Percentiles rank a stretch among this genome's conserved stretches.
Conservation (phyloP, 1,140 invertebrate genomes). For the Panulirus ornatus region DNA sequence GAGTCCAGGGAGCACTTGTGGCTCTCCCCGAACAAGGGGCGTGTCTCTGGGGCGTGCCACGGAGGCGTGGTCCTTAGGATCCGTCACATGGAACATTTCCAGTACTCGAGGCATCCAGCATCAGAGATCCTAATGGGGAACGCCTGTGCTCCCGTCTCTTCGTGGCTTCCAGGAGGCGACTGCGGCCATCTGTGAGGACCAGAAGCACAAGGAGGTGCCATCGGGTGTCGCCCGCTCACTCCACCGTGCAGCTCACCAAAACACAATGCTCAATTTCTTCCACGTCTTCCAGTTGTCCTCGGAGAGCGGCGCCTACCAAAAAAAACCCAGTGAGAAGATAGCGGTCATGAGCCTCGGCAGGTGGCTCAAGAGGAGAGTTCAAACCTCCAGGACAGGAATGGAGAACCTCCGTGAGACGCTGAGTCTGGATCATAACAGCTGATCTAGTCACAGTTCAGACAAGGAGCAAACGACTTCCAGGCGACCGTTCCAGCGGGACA, state of each 20-base stretch:
- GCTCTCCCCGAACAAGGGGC: no score
- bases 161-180: no score
- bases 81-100: background rate
- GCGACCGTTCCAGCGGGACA: background rate
- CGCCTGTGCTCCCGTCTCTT: background rate
- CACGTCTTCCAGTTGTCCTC: constrained; percentile 15
- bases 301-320: background rate
- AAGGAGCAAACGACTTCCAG: background rate
- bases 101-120: background rate
- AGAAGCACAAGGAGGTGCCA: background rate
- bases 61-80: constrained; percentile 1
- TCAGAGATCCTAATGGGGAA: background rate
- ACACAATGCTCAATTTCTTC: constrained; percentile 56
- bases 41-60: background rate
- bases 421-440: constrained; percentile 57
- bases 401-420: constrained; percentile 6
- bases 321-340: constrained; percentile 28
- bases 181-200: background rate
- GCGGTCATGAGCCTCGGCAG: constrained; percentile 31
- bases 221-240: background rate
- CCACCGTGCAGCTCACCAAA: constrained; percentile 48
- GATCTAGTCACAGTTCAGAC: constrained; percentile 51
- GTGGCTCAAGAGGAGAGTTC: background rate
- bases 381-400: background rate
- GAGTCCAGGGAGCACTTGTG: background rate